phyloP scores from a whole-genome alignment of 1,140 invertebrate genomes.

The Drosophila navojoa region DNA sequence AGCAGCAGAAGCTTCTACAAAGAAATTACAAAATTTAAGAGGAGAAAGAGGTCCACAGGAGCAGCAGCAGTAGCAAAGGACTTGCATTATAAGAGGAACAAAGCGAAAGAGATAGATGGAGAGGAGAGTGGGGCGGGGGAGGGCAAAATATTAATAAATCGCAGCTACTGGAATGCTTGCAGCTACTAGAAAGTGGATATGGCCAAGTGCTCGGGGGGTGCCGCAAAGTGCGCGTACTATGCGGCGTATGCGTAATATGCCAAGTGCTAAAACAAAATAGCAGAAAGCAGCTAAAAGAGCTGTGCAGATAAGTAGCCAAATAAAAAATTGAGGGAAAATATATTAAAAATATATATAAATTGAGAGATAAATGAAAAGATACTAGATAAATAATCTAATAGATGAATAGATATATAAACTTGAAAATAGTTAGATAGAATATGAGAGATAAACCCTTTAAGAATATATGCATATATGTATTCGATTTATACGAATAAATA shows the following conservation, averaged over 20 bases:
- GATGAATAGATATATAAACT: no score
- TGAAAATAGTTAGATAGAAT: no score
- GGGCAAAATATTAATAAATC: constrained; percentile 77
- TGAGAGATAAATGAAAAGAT: no score
- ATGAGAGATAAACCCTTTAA: no score
- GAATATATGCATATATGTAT: no score
- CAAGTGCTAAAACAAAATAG: constrained; percentile 3
- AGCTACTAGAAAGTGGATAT: constrained; percentile 29
- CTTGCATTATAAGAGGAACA: neutral
- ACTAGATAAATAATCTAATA: no score
- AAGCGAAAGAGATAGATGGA: neutral
- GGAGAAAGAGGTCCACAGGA: constrained; percentile 15
- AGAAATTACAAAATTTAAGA: constrained; percentile 76
- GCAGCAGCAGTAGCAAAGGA: constrained; percentile 6
- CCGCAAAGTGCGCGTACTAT: constrained; percentile 26
- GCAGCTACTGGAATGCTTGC: constrained; percentile 40
- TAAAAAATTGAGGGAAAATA: no score
- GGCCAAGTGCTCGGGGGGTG: constrained; percentile 21
- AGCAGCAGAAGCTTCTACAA: constrained; percentile 46
- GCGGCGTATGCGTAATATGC: constrained; percentile 68
- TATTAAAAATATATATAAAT: no score
- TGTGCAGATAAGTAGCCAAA: neutral
- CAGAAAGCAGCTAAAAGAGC: constrained; percentile 3
- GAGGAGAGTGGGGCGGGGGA: neutral
- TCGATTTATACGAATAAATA: no score